Conservation (phyloP, 30 jellyfish, hydroid and myxozoan genomes). For the Catostylus mosaicus region DNA sequence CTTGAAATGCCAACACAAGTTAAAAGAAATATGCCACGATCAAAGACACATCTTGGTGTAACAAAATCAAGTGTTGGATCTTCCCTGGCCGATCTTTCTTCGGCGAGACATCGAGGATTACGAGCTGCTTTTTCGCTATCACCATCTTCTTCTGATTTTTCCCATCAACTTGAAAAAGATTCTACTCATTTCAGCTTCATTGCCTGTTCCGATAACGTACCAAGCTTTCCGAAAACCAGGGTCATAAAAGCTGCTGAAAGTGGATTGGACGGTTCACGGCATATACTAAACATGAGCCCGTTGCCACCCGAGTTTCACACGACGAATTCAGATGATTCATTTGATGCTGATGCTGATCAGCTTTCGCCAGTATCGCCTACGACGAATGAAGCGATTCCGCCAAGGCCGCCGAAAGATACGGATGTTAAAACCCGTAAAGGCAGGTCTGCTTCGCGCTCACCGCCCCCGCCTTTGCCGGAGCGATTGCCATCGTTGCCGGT, state of each 20-base stretch:
- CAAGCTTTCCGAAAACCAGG: slow-evolving; percentile 59
- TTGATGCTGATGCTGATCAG: slow-evolving; percentile 15
- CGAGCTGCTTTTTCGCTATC: slow-evolving; percentile 35
- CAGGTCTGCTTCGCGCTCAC: neutral
- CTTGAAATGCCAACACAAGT: slow-evolving; percentile 18
- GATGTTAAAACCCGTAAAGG: slow-evolving; percentile 7
- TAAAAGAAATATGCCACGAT: slow-evolving; percentile 3
- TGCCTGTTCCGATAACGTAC: slow-evolving; percentile 36
- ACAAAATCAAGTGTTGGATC: slow-evolving; percentile 39
- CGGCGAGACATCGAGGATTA: slow-evolving; percentile 14
- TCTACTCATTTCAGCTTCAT: slow-evolving; percentile 11
- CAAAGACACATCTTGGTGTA: slow-evolving; percentile 23
- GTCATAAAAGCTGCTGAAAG: slow-evolving; percentile 38
- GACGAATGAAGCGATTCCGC: slow-evolving; percentile 16
- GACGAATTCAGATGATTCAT: neutral
- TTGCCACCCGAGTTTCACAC: slow-evolving; percentile 59
- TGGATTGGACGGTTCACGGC: slow-evolving; percentile 33
- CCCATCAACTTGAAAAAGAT: slow-evolving; percentile 50
- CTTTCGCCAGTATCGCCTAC: slow-evolving; percentile 24
- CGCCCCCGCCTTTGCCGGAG: slow-evolving; percentile 70
- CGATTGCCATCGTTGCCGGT: slow-evolving; percentile 38
- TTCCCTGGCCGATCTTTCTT: slow-evolving; percentile 42
- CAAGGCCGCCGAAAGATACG: slow-evolving; percentile 54
- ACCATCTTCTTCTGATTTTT: slow-evolving; percentile 8
- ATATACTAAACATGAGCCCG: slow-evolving; percentile 48